phyloP scores from a whole-genome alignment of 2,888 invertebrate genomes.

The Drosophila pseudotalamancana region DNA sequence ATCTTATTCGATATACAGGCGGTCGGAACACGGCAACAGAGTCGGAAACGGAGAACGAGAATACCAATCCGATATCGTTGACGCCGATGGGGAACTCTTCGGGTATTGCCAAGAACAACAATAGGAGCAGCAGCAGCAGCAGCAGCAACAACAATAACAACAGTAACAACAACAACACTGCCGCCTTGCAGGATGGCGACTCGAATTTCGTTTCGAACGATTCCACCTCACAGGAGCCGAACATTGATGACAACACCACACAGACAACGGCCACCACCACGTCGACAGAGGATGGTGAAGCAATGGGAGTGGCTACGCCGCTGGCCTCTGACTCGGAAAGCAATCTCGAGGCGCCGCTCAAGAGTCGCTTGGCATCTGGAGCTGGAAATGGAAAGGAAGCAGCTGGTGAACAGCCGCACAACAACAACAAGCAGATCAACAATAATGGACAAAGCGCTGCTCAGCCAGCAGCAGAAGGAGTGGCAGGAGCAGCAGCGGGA shows the following conservation, averaged over 20 bases:
- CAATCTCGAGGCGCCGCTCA: slow-evolving; percentile 88
- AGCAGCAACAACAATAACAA: slow-evolving; percentile 44
- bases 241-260: slow-evolving; percentile 84
- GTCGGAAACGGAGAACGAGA: slow-evolving; percentile 79
- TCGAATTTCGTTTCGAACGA: slow-evolving; percentile 83
- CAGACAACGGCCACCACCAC: slow-evolving; percentile 86
- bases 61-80: slow-evolving; percentile 74
- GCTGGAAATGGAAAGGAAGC: neutral
- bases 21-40: slow-evolving; percentile 77
- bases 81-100: slow-evolving; percentile 28
- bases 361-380: slow-evolving; percentile 20
- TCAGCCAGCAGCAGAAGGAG: slow-evolving; percentile 17
- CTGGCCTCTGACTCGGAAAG: slow-evolving; percentile 89
- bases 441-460: slow-evolving; percentile 44
- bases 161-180: slow-evolving; percentile 43
- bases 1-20: slow-evolving; percentile 25
- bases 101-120: slow-evolving; percentile 39
- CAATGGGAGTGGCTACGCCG: slow-evolving; percentile 62
- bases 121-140: slow-evolving; percentile 1
- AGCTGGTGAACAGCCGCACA: slow-evolving; percentile 13
- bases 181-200: slow-evolving; percentile 76
- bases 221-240: slow-evolving; percentile 83
- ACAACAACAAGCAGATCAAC: slow-evolving; percentile 41
- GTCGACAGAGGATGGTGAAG: slow-evolving; percentile 67
- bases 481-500: neutral